Percentiles rank a stretch among this genome's conserved stretches.
Conservation (phyloP, 2,888 invertebrate genomes). For the Perizoma flavofasciatum region DNA sequence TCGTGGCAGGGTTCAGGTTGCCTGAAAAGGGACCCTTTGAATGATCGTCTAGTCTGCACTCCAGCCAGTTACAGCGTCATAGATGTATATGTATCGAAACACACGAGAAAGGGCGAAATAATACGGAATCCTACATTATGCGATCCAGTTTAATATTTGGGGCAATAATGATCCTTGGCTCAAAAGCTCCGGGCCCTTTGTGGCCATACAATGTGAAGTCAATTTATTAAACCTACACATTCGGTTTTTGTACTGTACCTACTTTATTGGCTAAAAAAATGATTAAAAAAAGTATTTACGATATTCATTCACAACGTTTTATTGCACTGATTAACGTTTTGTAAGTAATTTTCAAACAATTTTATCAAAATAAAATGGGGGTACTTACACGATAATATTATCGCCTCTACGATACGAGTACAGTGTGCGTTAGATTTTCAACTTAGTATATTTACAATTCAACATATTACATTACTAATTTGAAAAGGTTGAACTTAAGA, state of each 20-base stretch:
- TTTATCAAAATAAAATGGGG: not conserved
- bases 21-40: too few species aligned
- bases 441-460: not conserved
- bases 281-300: slow-evolving; percentile 31
- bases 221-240: slow-evolving; percentile 18
- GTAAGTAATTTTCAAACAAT: slow-evolving; percentile 14
- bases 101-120: too few species aligned
- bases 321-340: slow-evolving; percentile 76
- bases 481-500: not conserved
- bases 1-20: not conserved
- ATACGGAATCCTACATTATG: too few species aligned
- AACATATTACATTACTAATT: not conserved
- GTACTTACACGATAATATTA: slow-evolving; percentile 3
- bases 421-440: slow-evolving; percentile 12
- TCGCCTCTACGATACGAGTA: slow-evolving; percentile 1
- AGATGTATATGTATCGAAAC: too few species aligned
- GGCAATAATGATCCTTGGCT: slow-evolving; percentile 12
- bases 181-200: slow-evolving; percentile 15
- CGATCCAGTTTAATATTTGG: slow-evolving; percentile 9
- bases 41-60: too few species aligned
- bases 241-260: not conserved
- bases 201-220: slow-evolving; percentile 13
- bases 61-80: too few species aligned
- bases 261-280: not conserved
- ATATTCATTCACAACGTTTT: slow-evolving; percentile 73